phyloP scores from a whole-genome alignment of 2,797 vertebrate species.

The Rachycentron canadum region DNA sequence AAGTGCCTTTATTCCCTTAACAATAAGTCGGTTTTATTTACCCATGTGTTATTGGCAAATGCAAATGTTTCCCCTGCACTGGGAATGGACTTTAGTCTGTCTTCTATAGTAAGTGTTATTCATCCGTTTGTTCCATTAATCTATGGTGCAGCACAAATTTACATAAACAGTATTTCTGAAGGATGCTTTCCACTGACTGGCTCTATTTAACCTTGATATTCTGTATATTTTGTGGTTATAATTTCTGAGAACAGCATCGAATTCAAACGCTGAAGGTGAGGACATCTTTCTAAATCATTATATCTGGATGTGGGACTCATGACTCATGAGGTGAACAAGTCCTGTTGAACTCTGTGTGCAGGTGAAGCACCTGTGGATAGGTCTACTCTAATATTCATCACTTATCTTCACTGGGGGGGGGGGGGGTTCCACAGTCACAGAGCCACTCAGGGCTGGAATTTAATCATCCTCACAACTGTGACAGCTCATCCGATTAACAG shows the following conservation, averaged over 20 bases:
- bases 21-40: slow-evolving; percentile 73
- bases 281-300: slow-evolving; percentile 1
- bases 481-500: slow-evolving; percentile 77
- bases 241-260: background rate
- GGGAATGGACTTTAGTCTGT: slow-evolving; percentile 1
- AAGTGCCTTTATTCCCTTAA: slow-evolving; percentile 64
- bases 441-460: slow-evolving; percentile 53
- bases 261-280: background rate
- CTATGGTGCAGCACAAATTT: background rate
- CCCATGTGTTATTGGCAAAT: slow-evolving; percentile 68
- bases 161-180: slow-evolving; percentile 1
- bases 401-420: slow-evolving; percentile 17
- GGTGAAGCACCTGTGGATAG: background rate
- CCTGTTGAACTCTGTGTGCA: background rate
- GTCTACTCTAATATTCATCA: slow-evolving; percentile 36
- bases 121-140: slow-evolving; percentile 14
- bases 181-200: slow-evolving; percentile 4
- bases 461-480: slow-evolving; percentile 68
- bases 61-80: slow-evolving; percentile 59
- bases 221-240: background rate
- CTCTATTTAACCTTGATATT: slow-evolving; percentile 10
- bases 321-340: background rate
- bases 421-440: slow-evolving; percentile 31
- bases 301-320: no score
- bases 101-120: slow-evolving; percentile 19